phyloP scores from a whole-genome alignment of 1,140 invertebrate species.

The Bombus sylvicola region DNA sequence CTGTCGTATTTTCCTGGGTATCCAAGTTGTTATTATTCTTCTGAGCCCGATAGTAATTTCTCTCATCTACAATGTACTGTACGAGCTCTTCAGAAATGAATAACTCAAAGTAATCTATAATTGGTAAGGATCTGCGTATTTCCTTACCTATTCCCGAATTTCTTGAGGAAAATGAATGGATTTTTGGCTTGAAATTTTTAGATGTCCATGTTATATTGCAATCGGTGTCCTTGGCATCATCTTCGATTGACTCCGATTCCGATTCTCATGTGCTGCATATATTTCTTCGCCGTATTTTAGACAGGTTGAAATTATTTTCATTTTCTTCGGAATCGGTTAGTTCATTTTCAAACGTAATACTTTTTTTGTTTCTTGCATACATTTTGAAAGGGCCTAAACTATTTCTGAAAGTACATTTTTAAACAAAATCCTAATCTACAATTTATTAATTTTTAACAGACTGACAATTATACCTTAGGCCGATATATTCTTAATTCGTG shows the following conservation, averaged over 20 bases:
- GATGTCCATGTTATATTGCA: conserved; percentile 20
- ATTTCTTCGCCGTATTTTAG: not conserved
- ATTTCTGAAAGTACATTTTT: no score
- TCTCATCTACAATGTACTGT: not conserved
- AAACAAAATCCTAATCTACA: no score
- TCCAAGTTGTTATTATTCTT: conserved; percentile 9
- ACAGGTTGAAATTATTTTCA: conserved; percentile 27
- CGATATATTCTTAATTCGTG: no score
- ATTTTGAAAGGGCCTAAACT: not conserved
- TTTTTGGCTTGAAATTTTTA: not conserved
- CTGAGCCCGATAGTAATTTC: conserved; percentile 3
- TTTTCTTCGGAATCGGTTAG: conserved; percentile 21
- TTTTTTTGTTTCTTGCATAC: not conserved
- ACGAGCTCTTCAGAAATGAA: conserved; percentile 6
- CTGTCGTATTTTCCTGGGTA: not conserved
- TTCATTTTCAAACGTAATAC: not conserved
- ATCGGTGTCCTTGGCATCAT: not conserved
- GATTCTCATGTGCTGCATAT: conserved; percentile 8
- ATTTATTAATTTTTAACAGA: no score
- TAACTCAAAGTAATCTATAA: conserved; percentile 31
- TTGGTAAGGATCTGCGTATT: not conserved
- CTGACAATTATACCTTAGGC: no score
- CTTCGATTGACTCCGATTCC: not conserved
- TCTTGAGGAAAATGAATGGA: not conserved
- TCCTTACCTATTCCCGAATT: not conserved